These are phyloP conservation scores for Notodonta ziczac DNA, from an alignment of 2,888 invertebrate species.

Conservation along the genomic window DNA sequence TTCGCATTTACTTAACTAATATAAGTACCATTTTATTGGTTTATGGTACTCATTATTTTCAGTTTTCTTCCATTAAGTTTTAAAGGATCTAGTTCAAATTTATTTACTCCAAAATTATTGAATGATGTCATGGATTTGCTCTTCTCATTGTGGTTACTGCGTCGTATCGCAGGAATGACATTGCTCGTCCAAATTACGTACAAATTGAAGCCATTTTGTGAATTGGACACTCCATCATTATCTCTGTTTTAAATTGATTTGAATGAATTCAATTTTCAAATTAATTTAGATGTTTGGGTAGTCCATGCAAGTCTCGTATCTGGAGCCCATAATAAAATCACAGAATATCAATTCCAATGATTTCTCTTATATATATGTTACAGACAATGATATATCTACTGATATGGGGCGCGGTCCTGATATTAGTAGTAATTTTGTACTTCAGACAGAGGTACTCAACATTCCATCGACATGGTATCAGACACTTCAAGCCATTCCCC, in stretches of 20 bases:
- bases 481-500: constrained; percentile 40
- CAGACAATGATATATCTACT: constrained; percentile 42
- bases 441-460: constrained; percentile 39
- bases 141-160: background rate
- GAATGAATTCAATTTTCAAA: no score
- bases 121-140: background rate
- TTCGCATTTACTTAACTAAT: no score
- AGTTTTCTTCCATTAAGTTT: background rate
- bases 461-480: constrained; percentile 49
- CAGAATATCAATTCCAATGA: background rate
- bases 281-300: no score
- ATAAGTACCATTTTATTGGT: no score
- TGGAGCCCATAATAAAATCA: no score
- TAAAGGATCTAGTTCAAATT: background rate
- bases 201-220: background rate
- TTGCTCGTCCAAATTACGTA: background rate
- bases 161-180: background rate
- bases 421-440: constrained; percentile 37
- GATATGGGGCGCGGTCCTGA: constrained; percentile 41
- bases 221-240: background rate
- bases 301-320: no score
- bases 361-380: background rate
- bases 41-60: no score
- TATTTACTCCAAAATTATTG: background rate
- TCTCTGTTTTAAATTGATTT: no score